phyloP scores from a whole-genome alignment of 30 jellyfish, hydroid and myxozoan genomes.

The Chironex yamaguchii region DNA sequence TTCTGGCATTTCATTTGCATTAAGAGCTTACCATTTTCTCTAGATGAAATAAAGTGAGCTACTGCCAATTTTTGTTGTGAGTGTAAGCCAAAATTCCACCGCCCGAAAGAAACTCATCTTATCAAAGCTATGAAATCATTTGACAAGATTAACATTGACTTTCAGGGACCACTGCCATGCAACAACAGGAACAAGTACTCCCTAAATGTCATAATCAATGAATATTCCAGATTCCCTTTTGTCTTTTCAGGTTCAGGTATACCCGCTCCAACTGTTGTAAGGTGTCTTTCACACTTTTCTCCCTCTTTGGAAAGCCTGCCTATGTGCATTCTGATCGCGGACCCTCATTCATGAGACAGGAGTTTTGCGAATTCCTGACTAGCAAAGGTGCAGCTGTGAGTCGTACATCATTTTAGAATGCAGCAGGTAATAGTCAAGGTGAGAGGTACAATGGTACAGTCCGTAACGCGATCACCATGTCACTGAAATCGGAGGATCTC shows the following conservation, averaged over 20 bases:
- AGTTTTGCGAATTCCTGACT: slow-evolving; percentile 31
- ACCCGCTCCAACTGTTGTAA: slow-evolving; percentile 47
- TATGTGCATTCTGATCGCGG: slow-evolving; percentile 78
- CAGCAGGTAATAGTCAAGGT: slow-evolving; percentile 39
- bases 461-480: slow-evolving; percentile 26
- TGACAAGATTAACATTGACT: slow-evolving; percentile 26
- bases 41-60: not conserved
- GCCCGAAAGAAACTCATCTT: not conserved
- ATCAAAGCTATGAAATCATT: slow-evolving; percentile 19
- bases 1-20: no score
- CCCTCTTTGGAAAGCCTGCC: slow-evolving; percentile 64
- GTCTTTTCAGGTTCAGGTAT: slow-evolving; percentile 1
- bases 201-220: slow-evolving; percentile 6
- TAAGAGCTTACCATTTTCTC: not conserved
- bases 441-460: slow-evolving; percentile 52
- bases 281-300: slow-evolving; percentile 42
- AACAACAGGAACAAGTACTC: slow-evolving; percentile 7
- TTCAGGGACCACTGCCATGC: slow-evolving; percentile 10
- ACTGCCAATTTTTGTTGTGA: not conserved
- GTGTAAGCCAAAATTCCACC: slow-evolving; percentile 24
- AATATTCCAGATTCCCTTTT: slow-evolving; percentile 35
- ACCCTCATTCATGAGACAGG: slow-evolving; percentile 64
- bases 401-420: slow-evolving; percentile 45
- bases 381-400: slow-evolving; percentile 56
- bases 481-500: slow-evolving; percentile 37